These are phyloP conservation scores for Troides oblongomaculatus DNA, from an alignment of 2,888 invertebrate species.

Conservation along the genomic window DNA sequence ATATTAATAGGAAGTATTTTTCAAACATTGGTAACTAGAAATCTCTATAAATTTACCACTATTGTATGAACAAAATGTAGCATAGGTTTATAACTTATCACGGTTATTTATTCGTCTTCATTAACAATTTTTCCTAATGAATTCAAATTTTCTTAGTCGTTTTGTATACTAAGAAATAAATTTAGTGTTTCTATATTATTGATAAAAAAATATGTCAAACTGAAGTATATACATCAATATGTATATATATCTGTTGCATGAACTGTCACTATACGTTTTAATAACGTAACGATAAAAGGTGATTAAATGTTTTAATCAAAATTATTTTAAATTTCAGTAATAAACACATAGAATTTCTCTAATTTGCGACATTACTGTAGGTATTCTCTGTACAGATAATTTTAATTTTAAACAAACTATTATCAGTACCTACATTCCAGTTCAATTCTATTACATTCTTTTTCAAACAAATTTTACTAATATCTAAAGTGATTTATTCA, in stretches of 20 bases:
- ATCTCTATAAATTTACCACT: conserved; percentile 3
- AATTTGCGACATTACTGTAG: not conserved
- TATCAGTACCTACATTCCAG: conserved; percentile 22
- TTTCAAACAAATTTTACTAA: not conserved
- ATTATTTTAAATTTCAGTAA: not conserved
- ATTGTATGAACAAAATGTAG: conserved; percentile 2
- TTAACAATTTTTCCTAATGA: not conserved
- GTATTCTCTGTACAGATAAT: not conserved
- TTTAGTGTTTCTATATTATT: not conserved
- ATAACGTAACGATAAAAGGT: not conserved
- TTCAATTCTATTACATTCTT: conserved; percentile 9
- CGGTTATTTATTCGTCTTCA: not conserved
- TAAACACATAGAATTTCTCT: not conserved
- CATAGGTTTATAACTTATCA: not conserved
- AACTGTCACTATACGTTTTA: not conserved
- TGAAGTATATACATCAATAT: not conserved
- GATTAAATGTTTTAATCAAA: not conserved
- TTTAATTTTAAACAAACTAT: not conserved
- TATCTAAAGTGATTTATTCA: not conserved
- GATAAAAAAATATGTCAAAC: not conserved
- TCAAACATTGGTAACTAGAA: conserved; percentile 8
- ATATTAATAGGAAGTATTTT: conserved; percentile 49
- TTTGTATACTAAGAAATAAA: not conserved
- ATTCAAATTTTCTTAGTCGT: not conserved
- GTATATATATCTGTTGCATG: not conserved